Evolutionary conservation across 1,140 invertebrate species (phyloP).

Genomic region (Papilio helenus): DNA sequence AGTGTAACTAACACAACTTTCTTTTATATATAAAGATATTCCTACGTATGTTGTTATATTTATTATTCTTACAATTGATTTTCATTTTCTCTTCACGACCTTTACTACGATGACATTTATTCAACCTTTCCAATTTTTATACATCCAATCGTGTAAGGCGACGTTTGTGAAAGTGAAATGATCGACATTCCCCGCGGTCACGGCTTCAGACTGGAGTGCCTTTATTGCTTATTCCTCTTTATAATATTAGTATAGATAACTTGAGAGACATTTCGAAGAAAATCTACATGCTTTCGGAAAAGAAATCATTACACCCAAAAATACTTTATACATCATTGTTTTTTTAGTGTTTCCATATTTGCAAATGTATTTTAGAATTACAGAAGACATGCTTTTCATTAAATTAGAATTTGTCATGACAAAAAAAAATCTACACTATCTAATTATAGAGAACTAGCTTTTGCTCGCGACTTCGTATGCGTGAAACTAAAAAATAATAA

Average conservation of each 20-base stretch:
- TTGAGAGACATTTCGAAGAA: slow-evolving; percentile 11
- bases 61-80: not conserved
- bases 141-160: not conserved
- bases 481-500: too few species aligned
- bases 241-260: too few species aligned
- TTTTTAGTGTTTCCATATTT: not conserved
- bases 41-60: not conserved
- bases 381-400: not conserved
- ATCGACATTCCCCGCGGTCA: slow-evolving; percentile 8
- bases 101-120: slow-evolving; percentile 13
- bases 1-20: too few species aligned
- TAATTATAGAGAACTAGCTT: too few species aligned
- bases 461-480: too few species aligned
- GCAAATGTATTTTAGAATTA: not conserved
- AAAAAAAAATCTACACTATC: too few species aligned
- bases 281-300: not conserved
- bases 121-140: slow-evolving; percentile 19
- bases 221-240: slow-evolving; percentile 3
- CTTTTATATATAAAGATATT: too few species aligned
- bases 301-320: not conserved
- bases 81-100: not conserved
- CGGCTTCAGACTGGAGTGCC: not conserved
- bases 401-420: too few species aligned
- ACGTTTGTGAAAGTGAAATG: slow-evolving; percentile 24
- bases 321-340: not conserved